A percentile compares a stretch with the other conserved stretches of the same genome.
Conservation (phyloP, 1,140 invertebrate genomes). For the Drosophila navojoa region DNA sequence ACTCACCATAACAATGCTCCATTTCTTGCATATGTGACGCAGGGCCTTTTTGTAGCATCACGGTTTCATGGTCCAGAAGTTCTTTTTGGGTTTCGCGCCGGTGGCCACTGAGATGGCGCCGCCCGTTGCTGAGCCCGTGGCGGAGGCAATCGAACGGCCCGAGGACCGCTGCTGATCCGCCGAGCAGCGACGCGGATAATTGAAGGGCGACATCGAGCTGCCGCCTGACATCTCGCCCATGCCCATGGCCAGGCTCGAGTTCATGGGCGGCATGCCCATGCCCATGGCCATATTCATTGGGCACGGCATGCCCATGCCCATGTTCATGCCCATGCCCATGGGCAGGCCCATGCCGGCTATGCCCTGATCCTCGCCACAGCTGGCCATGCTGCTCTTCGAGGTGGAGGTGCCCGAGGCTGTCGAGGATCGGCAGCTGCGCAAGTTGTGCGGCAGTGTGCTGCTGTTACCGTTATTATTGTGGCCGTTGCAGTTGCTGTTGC, state of each 20-base stretch:
- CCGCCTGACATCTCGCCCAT: slow-evolving; percentile 8
- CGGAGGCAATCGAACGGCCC: slow-evolving; percentile 55
- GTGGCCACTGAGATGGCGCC: slow-evolving; percentile 53
- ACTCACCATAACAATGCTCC: slow-evolving; percentile 83
- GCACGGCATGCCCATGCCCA: slow-evolving; percentile 19
- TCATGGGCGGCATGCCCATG: background rate
- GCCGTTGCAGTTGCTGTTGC: slow-evolving; percentile 29
- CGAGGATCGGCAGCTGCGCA: slow-evolving; percentile 75
- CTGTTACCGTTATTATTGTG: slow-evolving; percentile 39
- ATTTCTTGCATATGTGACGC: slow-evolving; percentile 79
- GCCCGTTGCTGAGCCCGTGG: slow-evolving; percentile 15
- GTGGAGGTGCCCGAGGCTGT: slow-evolving; percentile 77
- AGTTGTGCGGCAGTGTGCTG: slow-evolving; percentile 70
- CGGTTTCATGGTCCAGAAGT: slow-evolving; percentile 83
- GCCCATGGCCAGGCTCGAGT: background rate
- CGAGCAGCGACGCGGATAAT: slow-evolving; percentile 68
- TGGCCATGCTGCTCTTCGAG: slow-evolving; percentile 81
- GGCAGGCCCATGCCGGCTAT: slow-evolving; percentile 62
- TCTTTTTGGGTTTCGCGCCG: slow-evolving; percentile 80
- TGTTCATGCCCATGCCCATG: slow-evolving; percentile 8
- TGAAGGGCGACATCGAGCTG: slow-evolving; percentile 66
- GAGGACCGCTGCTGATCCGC: slow-evolving; percentile 71
- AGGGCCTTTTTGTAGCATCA: slow-evolving; percentile 82
- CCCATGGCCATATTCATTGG: slow-evolving; percentile 2
- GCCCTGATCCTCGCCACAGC: slow-evolving; percentile 76